Conservation (phyloP, 2,888 invertebrate species). For the Caenorhabditis wallacei region DNA sequence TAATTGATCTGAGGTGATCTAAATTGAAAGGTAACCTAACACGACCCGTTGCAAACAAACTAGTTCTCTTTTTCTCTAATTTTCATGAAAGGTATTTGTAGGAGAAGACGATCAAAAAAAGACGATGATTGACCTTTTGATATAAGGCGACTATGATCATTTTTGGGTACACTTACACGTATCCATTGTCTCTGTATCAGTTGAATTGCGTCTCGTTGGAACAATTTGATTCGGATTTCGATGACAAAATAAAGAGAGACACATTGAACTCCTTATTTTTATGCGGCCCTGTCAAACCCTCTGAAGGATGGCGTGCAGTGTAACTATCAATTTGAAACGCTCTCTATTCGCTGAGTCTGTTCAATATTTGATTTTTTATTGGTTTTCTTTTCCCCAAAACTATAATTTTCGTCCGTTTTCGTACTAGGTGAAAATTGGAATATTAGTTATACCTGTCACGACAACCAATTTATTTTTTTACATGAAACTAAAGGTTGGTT, state of each 20-base stretch:
- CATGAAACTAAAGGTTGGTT: too few species aligned
- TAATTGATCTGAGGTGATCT: slow-evolving; percentile 51
- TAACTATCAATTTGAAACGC: slow-evolving; percentile 51
- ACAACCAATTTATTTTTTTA: not conserved
- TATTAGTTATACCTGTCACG: not conserved
- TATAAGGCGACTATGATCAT: slow-evolving; percentile 16
- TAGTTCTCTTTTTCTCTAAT: slow-evolving; percentile 30
- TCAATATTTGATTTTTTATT: slow-evolving; percentile 36
- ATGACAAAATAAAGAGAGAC: not conserved
- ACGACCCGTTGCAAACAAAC: slow-evolving; percentile 46
- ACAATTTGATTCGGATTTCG: not conserved
- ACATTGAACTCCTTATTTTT: not conserved
- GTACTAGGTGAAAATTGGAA: not conserved
- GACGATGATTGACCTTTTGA: slow-evolving; percentile 53
- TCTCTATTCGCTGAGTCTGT: slow-evolving; percentile 9
- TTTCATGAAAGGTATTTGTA: not conserved
- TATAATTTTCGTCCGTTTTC: not conserved
- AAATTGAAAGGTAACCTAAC: slow-evolving; percentile 22
- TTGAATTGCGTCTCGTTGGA: not conserved
- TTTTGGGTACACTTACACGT: slow-evolving; percentile 18
- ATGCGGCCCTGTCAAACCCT: not conserved
- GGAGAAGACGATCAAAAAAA: slow-evolving; percentile 15
- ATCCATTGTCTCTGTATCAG: not conserved
- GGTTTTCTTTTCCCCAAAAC: slow-evolving; percentile 4
- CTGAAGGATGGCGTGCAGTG: slow-evolving; percentile 26